phyloP scores from a whole-genome alignment of 2,797 vertebrate genomes.

The Acridotheres tristis region DNA sequence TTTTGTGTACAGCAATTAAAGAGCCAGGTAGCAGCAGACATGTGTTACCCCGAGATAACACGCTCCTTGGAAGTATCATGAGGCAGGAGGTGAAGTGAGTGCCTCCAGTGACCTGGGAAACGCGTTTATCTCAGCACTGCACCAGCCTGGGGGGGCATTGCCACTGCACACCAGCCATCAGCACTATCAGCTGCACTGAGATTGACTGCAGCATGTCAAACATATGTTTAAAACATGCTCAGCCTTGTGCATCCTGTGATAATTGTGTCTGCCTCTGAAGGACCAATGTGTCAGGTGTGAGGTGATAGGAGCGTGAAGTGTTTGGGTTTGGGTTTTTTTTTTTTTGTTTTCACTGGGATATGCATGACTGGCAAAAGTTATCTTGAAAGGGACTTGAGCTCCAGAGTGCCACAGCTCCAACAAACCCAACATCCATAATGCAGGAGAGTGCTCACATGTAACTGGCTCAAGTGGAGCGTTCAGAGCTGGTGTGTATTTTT shows the following conservation, averaged over 20 bases:
- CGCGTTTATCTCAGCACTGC: constrained; percentile 58
- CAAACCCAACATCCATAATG: not conserved
- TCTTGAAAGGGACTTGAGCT: not conserved
- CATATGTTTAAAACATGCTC: constrained; percentile 55
- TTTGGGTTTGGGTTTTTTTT: not conserved
- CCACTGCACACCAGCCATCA: not conserved
- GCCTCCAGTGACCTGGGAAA: constrained; percentile 54
- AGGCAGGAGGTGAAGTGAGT: constrained; percentile 55
- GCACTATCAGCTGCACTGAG: not conserved
- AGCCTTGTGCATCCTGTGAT: not conserved
- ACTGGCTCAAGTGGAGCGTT: not conserved
- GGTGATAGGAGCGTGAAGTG: not conserved
- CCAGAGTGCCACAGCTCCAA: not conserved
- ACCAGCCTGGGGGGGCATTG: not conserved
- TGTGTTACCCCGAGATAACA: constrained; percentile 74
- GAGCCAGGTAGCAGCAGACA: constrained; percentile 61
- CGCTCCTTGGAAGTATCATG: constrained; percentile 42
- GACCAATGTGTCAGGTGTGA: not conserved
- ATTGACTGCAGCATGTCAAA: constrained; percentile 56
- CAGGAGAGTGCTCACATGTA: not conserved
- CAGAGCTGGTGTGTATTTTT: not conserved
- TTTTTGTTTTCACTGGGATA: not conserved
- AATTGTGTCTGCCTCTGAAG: constrained; percentile 20
- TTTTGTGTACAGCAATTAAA: constrained; percentile 71
- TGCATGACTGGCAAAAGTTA: not conserved